Evolutionary conservation across 2,113 vertebrate genomes (phyloP), one percentile per base, ranked within the genome.

Genomic region (Scomber japonicus): DNA sequence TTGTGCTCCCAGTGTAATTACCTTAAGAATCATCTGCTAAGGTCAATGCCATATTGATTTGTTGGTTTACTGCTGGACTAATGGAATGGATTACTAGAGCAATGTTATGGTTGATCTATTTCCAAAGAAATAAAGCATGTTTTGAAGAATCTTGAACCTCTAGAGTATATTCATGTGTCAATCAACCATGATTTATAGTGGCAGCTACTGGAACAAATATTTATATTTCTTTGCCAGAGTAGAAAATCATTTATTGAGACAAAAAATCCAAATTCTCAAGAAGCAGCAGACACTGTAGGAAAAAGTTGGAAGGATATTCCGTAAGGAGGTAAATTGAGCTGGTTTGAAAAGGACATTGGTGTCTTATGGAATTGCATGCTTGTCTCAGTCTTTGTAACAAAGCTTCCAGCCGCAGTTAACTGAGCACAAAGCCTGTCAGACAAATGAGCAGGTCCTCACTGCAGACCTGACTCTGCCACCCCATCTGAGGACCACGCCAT

Each of bases 381-480:
- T 51, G 16, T 64, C 55, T 71, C 17, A 24, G 64, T 75, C 62
- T 78, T 86, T 78, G 62, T 77, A 48, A 40, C 5, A 46, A 63
- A 70, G 61, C 73, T 55, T 72, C 66, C 57, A 78, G 67, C 61
- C 53, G 3, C 66, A 65, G 46, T 55, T 46, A 57, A 78, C 53
- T 24, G 55, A 77, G 54, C 81, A 88, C 76, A 91, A 93, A 91
- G 87, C 48, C 71, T 78, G 71, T 85, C 71, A 77, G 75, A 73
- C 83, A 80, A 78, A 84, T 68, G 40, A 90, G 69, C 84, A 73
- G 57, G 74, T 79, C 66, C 67, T 81, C 81, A 24, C 79, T 50
- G 57, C 70, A 45, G 63, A 78, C 67, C 24, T 5, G 59, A 40
- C 74, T 71, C 50, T n/a, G 49, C 74, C 45, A 31, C 77, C 73